These are phyloP conservation scores for Yponomeuta sedellus DNA, from an alignment of 2,888 invertebrate species.

Conservation along the genomic window DNA sequence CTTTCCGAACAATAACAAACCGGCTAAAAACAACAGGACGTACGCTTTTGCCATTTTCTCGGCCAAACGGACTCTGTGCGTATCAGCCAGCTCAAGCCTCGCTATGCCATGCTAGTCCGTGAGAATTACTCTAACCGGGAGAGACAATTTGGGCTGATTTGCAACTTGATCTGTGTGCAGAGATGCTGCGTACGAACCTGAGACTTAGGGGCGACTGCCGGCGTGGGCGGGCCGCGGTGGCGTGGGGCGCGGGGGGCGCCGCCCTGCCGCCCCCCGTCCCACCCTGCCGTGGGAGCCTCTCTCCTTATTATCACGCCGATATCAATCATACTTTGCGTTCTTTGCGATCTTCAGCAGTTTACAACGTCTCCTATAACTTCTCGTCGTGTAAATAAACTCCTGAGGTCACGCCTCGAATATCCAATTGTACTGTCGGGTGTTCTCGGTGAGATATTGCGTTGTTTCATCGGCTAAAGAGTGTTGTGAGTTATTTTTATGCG, in stretches of 20 bases:
- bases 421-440: not conserved
- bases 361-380: not conserved
- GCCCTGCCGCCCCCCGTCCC: conserved; percentile 27
- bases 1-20: conserved; percentile 50
- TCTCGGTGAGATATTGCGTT: not conserved
- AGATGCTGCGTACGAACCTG: conserved; percentile 69
- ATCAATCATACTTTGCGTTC: conserved; percentile 15
- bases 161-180: conserved; percentile 36
- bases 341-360: conserved; percentile 10
- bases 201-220: conserved; percentile 72
- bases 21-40: conserved; percentile 32
- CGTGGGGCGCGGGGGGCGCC: conserved; percentile 48
- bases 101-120: not conserved
- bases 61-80: not conserved
- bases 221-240: conserved; percentile 43
- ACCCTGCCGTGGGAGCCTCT: conserved; percentile 27
- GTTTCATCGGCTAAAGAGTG: not conserved
- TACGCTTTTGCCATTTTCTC: conserved; percentile 25
- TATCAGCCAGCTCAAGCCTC: not conserved
- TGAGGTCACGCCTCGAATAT: not conserved
- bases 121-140: not conserved
- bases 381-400: not conserved
- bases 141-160: conserved; percentile 29
- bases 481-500: conserved; percentile 10
- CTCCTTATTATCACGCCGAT: conserved; percentile 35